Evolutionary conservation across 1,140 invertebrate species (phyloP).

Genomic region (Aphelenchoides fujianensis): DNA sequence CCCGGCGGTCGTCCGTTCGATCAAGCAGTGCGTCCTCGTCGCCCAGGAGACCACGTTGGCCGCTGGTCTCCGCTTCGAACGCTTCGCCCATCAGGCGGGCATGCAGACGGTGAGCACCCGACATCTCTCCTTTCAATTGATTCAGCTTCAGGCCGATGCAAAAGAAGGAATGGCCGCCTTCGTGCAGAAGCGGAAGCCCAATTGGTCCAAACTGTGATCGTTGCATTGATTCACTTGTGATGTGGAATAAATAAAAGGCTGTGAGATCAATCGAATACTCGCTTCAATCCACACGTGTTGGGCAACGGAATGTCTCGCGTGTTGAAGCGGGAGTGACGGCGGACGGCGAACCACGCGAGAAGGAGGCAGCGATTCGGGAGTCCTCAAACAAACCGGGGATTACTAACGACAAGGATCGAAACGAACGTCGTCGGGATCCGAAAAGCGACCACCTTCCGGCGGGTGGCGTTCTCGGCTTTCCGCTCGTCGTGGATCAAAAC

Average conservation of each 20-base stretch:
- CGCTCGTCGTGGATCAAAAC: conserved; percentile 1
- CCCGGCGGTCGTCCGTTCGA: conserved; percentile 77
- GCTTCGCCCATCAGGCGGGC: conserved; percentile 66
- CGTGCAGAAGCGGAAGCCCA: conserved; percentile 6
- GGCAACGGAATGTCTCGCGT: not conserved
- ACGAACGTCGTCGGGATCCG: not conserved
- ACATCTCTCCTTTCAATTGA: not conserved
- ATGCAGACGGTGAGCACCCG: not conserved
- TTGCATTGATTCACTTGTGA: no score
- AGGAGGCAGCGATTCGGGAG: no score
- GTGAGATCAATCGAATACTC: no score
- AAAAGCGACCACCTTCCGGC: not conserved
- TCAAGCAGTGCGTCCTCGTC: conserved; percentile 87
- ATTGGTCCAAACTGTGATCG: conserved; percentile 9
- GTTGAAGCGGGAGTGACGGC: not conserved
- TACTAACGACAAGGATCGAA: no score
- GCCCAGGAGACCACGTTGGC: conserved; percentile 81
- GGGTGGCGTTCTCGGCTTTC: not conserved
- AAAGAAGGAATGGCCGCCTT: conserved; percentile 2
- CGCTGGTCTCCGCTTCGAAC: conserved; percentile 82
- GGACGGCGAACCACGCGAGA: not conserved
- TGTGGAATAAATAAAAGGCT: no score
- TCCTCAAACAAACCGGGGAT: no score
- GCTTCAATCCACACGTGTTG: no score
- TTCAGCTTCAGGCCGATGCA: not conserved